These are phyloP conservation scores for Enteromius viviparus DNA, from an alignment of 2,797 vertebrate species.

Conservation along the genomic window DNA sequence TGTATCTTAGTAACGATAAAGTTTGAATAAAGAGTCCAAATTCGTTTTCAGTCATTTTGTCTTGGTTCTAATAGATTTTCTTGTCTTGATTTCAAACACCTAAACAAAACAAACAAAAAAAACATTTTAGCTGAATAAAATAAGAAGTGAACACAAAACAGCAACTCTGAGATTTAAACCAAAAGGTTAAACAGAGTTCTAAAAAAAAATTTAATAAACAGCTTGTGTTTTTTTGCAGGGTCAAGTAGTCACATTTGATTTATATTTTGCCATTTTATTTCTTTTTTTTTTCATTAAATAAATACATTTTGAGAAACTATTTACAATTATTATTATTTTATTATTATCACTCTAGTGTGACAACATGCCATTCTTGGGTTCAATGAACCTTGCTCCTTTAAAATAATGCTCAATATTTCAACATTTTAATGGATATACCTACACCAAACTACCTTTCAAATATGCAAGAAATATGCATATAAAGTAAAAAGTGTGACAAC, in stretches of 20 bases:
- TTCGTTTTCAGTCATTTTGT: neutral
- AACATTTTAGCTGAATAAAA: neutral
- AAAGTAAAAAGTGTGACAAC: no score
- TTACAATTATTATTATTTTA: neutral
- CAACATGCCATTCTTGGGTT: neutral
- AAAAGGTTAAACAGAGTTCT: no score
- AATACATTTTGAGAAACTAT: neutral
- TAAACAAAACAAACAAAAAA: neutral
- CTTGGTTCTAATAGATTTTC: no score
- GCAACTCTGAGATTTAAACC: neutral
- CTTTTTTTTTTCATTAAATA: no score
- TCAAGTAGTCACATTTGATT: neutral
- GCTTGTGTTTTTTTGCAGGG: neutral
- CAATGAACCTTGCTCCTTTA: neutral
- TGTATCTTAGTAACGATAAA: neutral
- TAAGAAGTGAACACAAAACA: neutral
- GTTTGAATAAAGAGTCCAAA: conserved; percentile 4
- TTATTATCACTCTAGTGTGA: no score
- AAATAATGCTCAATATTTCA: neutral
- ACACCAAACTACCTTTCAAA: neutral
- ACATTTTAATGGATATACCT: neutral
- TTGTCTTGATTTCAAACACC: neutral
- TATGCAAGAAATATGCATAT: neutral
- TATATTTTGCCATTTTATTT: neutral
- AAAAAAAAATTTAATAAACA: neutral